Base-by-base conservation (phyloP, 2,888 invertebrate genomes). In the Hypomecis punctinalis region DNA sequence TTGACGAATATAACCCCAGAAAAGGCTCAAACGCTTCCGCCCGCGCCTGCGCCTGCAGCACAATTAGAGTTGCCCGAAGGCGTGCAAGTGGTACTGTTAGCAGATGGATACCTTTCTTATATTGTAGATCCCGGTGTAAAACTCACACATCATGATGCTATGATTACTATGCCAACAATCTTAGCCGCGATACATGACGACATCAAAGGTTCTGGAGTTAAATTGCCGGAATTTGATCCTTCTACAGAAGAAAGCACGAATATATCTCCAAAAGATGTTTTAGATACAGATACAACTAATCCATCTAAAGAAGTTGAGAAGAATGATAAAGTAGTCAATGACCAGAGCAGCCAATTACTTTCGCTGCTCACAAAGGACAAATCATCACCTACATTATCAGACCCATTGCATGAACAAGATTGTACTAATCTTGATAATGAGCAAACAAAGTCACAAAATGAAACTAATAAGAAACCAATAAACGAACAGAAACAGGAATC, bases 1-100 rank as follows among this genome's bases (percentile, higher is more conserved):
- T 68, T 91, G n/a, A 89, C 88, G n/a, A 83, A 85, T 37, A 70
- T 80, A 10, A 80, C 78, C 36, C 54, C 46, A 7, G 36, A 4
- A 5, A 66, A 68, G n/a, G n/a, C 33, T 51, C 11, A 0, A 39
- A 45, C 5, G 10, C 49, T 9, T 43, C 64, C 11, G 13, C 5
- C 43, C 11, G 57, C 49, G 49, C 55, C 54, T 36, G 35, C 51
- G 40, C 64, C 13, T 37, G 33, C 49, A 7, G 36, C 2, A 23
- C 23, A 65, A 0, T 40, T 66, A 40, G 54, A 52, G 35, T 36
- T 80, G 46, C 81, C 81, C 11, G 52, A 68, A n/a, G 82, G 82
- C 10, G 77, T 82, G 7, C 72, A 76, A 59, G 68, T 84, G 61
- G 52, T 80, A 10, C 53, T 84, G 13, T 58, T 77, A 37, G 77